Evolutionary conservation across 2,888 invertebrate genomes (phyloP).

Genomic region (Apantesis nais): DNA sequence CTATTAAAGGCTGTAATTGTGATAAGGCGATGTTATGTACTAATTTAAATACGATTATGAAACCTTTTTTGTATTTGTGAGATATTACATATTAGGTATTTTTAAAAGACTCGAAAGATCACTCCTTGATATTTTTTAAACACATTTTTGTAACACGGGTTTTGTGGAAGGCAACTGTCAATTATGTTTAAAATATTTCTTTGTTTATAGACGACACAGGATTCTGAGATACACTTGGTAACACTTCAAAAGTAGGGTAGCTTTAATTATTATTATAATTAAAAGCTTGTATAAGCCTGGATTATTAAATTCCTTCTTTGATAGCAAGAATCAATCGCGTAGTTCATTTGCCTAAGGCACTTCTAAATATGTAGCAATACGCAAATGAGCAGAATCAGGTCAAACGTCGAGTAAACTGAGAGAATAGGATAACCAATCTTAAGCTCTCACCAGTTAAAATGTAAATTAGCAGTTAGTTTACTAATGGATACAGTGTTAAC

Average conservation of each 20-base stretch:
- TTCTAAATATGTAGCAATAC: constrained; percentile 52
- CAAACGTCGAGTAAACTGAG: constrained; percentile 53
- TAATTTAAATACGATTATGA: no score
- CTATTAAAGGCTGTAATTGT: no score
- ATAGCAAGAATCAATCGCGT: constrained; percentile 44
- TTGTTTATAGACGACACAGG: no score
- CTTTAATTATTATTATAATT: no score
- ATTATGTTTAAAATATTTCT: not conserved
- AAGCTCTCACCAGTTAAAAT: constrained; percentile 34
- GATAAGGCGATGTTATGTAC: no score
- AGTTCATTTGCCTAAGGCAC: constrained; percentile 51
- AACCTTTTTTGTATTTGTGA: not conserved
- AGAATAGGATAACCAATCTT: constrained; percentile 49
- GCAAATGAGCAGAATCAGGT: constrained; percentile 65
- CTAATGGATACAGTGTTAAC: constrained; percentile 40
- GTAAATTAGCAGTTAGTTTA: constrained; percentile 41
- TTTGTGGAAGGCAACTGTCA: not conserved
- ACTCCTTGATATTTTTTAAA: no score
- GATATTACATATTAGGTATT: not conserved
- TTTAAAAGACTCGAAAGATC: not conserved
- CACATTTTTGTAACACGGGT: no score
- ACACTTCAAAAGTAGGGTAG: constrained; percentile 32
- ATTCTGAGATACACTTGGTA: not conserved
- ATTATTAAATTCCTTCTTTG: constrained; percentile 21
- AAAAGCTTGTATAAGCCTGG: constrained; percentile 8